Conservation (phyloP, 2,888 invertebrate species). For the Tridacna gigas region DNA sequence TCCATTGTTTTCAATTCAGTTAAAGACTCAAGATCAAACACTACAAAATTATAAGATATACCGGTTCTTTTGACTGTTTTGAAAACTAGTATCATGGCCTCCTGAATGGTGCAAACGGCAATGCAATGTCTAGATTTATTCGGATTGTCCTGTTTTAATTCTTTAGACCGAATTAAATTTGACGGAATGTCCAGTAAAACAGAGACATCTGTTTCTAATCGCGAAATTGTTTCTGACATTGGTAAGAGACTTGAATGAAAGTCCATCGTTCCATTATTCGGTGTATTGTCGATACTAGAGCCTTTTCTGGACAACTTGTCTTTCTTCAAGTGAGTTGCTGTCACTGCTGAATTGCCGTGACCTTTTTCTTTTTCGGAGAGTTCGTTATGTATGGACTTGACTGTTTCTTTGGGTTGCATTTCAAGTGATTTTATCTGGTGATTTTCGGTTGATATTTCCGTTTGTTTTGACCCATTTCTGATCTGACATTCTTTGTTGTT, state of each 20-base stretch:
- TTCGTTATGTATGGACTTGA: background rate
- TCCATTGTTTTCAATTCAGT: constrained; percentile 37
- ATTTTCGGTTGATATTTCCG: background rate
- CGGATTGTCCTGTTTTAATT: constrained; percentile 13
- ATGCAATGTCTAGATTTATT: constrained; percentile 15
- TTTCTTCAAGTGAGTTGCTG: background rate
- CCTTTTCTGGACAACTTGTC: background rate
- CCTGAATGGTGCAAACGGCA: constrained; percentile 34
- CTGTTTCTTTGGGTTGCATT: background rate
- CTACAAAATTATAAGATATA: constrained; percentile 40
- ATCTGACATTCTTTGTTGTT: background rate
- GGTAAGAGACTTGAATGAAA: background rate
- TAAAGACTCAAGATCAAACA: constrained; percentile 32
- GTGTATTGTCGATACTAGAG: background rate
- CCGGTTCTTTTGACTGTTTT: constrained; percentile 47
- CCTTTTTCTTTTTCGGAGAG: background rate
- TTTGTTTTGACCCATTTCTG: background rate
- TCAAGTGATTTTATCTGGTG: background rate
- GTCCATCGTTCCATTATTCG: background rate
- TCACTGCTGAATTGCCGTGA: background rate
- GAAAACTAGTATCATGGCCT: constrained; percentile 38
- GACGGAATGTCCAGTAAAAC: background rate
- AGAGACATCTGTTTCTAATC: constrained; percentile 1
- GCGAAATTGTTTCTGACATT: constrained; percentile 14
- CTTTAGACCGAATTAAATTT: background rate